Percentiles rank a stretch among this genome's conserved stretches.
Evolutionary conservation across 92 coral and sea anemone genomes (phyloP).

Genomic region (Pocillopora grandis): DNA sequence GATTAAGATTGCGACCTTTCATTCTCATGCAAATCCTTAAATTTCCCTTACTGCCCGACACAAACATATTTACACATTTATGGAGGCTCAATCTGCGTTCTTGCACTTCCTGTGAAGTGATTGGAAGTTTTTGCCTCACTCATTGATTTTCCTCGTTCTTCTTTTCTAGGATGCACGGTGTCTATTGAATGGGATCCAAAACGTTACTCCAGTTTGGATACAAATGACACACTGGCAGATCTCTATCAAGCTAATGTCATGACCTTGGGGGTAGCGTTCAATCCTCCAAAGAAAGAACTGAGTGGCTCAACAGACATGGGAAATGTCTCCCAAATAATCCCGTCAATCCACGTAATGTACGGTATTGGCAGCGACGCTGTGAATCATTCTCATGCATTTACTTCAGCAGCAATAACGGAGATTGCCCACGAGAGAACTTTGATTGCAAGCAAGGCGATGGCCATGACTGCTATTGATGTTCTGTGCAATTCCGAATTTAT

Average conservation of each 20-base stretch:
- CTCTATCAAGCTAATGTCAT: slow-evolving; percentile 71
- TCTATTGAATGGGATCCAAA: slow-evolving; percentile 51
- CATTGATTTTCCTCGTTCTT: neutral
- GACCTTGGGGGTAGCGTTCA: slow-evolving; percentile 50
- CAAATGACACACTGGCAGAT: slow-evolving; percentile 59
- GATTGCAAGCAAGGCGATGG: slow-evolving; percentile 81
- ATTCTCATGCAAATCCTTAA: no score
- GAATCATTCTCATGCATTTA: slow-evolving; percentile 71
- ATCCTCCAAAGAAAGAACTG: slow-evolving; percentile 13
- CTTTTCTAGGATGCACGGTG: slow-evolving; percentile 58
- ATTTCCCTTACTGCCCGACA: no score
- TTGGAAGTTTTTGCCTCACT: no score
- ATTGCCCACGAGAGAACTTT: slow-evolving; percentile 66
- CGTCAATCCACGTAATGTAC: slow-evolving; percentile 66
- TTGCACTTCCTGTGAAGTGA: no score
- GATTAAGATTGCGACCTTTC: no score
- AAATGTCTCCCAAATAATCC: slow-evolving; percentile 66
- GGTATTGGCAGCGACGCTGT: slow-evolving; percentile 60
- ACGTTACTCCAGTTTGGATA: slow-evolving; percentile 42
- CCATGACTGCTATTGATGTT: slow-evolving; percentile 79
- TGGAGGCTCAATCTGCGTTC: no score
- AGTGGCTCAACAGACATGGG: slow-evolving; percentile 88
- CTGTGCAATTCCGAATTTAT: slow-evolving; percentile 57
- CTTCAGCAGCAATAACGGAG: slow-evolving; percentile 60
- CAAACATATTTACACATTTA: no score